Base-by-base conservation (phyloP, 2,888 invertebrate genomes). In the Branchellion lobata region DNA sequence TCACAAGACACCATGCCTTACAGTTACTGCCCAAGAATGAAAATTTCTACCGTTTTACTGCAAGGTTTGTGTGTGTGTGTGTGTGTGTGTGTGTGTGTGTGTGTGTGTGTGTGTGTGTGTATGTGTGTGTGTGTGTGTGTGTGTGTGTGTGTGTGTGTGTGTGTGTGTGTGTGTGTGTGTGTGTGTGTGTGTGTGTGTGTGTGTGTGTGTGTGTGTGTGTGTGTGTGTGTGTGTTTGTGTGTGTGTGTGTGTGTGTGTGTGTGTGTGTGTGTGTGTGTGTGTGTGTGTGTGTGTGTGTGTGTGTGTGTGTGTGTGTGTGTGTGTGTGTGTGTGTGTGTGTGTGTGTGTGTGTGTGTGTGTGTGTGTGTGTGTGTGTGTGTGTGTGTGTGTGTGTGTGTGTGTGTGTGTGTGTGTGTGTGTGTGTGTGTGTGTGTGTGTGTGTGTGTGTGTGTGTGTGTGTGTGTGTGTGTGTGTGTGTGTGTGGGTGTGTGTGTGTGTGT, bases 261-360 rank as follows among this genome's bases (percentile, higher is more conserved):
- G 40, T 33, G 29, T 53, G 53, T 78, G 68, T 68, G 40, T 36
- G 68, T 34, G 40, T 79, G 34, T 71, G 31, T 76, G 24, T 75
- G 40, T 68, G 57, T 69, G 51, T 78, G 31, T 51, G 51, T 68
- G 33, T 78, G 36, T 78, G 33, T 79, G 73, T 79, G 51, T 79
- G 73, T 36, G 34, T 79, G 61, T 75, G 53, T 79, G 65, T 75
- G 34, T 79, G 74, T 75, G 53, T 79, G 61, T 75, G 34, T 79
- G 61, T 75, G 31, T 79, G 74, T 75, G 53, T 79, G 61, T 74
- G 53, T 79, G 74, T 65, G 53, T 74, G 74, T 65, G 53, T 79
- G 61, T 65, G 24, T 79, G 61, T 75, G 53, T 65, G 61, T 75
- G 31, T 79, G 61, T 75, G 53, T 74, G 74, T 75, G 53, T 79